Conservation (phyloP, 1,140 invertebrate species). For the Drosophila sucinea region DNA sequence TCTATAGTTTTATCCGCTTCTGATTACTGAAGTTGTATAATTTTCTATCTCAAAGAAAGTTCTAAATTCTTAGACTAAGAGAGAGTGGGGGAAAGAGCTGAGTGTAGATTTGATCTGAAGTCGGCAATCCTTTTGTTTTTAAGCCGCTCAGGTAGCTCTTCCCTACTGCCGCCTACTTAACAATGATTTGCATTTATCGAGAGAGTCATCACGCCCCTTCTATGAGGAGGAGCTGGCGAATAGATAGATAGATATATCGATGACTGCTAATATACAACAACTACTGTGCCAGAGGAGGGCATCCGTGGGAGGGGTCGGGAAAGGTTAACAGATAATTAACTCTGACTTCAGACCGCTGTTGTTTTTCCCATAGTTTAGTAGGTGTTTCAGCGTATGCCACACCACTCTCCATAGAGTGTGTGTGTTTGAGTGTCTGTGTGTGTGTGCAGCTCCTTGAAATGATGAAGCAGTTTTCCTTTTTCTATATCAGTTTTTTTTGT, state of each 20-base stretch:
- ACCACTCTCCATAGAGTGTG: neutral
- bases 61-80: too few species aligned
- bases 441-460: constrained; percentile 56
- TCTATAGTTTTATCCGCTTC: too few species aligned
- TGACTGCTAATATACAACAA: constrained; percentile 35
- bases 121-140: constrained; percentile 14
- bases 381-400: constrained; percentile 50
- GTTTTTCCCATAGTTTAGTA: constrained; percentile 72
- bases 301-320: neutral
- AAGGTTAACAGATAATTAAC: constrained; percentile 77
- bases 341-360: constrained; percentile 35
- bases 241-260: constrained; percentile 30
- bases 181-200: constrained; percentile 52
- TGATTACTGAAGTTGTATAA: too few species aligned
- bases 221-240: neutral
- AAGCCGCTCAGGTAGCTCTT: constrained; percentile 14
- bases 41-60: too few species aligned
- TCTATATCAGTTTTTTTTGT: neutral
- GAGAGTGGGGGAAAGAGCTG: too few species aligned
- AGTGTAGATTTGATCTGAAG: neutral
- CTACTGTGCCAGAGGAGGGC: neutral
- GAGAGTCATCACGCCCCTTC: constrained; percentile 30
- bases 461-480: constrained; percentile 46
- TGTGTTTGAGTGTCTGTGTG: constrained; percentile 1
- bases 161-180: constrained; percentile 30